Percentiles rank a stretch among this genome's conserved stretches.
phyloP scores from a whole-genome alignment of 1,140 invertebrate species.

The Heliconius hewitsoni region DNA sequence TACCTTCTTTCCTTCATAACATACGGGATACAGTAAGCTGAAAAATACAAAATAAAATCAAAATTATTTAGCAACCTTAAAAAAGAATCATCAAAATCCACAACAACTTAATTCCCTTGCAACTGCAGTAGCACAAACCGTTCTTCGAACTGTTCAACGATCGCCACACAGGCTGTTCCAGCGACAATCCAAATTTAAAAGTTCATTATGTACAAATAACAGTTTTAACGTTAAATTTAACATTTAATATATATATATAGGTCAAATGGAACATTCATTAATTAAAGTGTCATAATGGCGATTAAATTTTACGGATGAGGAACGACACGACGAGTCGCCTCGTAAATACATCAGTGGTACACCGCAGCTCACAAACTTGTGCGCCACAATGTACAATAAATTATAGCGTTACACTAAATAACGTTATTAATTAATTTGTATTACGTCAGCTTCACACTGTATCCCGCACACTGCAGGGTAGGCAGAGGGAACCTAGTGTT shows the following conservation, averaged over 20 bases:
- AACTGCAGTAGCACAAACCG: background rate
- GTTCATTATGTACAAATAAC: slow-evolving; percentile 25
- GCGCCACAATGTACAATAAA: slow-evolving; percentile 31
- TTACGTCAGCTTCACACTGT: background rate
- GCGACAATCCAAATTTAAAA: slow-evolving; percentile 22
- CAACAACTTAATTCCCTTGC: background rate
- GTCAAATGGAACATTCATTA: slow-evolving; percentile 54
- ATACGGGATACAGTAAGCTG: too few relatives aligned
- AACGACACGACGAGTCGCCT: slow-evolving; percentile 49
- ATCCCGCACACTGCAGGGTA: too few relatives aligned
- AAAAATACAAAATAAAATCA: too few relatives aligned
- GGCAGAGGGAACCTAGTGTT: too few relatives aligned
- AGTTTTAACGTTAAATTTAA: slow-evolving; percentile 43
- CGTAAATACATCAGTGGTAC: slow-evolving; percentile 63
- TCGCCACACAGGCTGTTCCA: background rate
- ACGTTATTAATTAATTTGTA: slow-evolving; percentile 6
- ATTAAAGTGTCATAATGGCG: slow-evolving; percentile 62
- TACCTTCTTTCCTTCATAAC: too few relatives aligned
- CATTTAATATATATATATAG: slow-evolving; percentile 42
- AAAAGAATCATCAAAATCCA: background rate
- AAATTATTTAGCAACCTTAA: too few relatives aligned
- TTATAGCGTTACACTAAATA: slow-evolving; percentile 31
- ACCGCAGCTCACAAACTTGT: slow-evolving; percentile 41
- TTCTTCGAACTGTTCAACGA: background rate
- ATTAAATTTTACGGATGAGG: slow-evolving; percentile 60